Conservation (phyloP, 1,140 invertebrate genomes). For the Bombus superbus region DNA sequence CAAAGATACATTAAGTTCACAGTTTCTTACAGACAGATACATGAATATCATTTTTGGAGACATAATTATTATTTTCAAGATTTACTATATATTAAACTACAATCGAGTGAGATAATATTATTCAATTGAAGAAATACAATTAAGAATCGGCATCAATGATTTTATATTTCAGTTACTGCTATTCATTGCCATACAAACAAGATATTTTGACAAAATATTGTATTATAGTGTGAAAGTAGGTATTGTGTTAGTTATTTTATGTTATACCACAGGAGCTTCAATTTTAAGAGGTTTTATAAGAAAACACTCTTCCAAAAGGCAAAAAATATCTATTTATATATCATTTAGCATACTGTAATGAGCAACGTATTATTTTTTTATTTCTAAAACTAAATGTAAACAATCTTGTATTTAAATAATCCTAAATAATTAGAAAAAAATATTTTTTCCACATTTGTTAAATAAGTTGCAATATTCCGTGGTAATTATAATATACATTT, state of each 20-base stretch:
- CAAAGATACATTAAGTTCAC: conserved; percentile 1
- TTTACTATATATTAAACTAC: background rate
- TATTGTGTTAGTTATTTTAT: conserved; percentile 15
- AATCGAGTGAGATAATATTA: conserved; percentile 32
- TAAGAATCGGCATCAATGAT: conserved; percentile 64
- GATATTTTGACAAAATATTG: conserved; percentile 14
- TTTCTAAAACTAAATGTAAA: conserved; percentile 43
- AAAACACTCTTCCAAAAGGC: conserved; percentile 43
- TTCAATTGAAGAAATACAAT: conserved; percentile 40
- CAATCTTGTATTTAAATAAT: conserved; percentile 43
- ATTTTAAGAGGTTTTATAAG: conserved; percentile 18
- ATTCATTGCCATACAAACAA: conserved; percentile 41
- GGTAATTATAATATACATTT: conserved; percentile 35
- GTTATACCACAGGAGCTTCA: background rate
- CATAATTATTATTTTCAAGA: conserved; percentile 24
- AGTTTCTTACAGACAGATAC: conserved; percentile 28
- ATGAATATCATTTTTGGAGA: conserved; percentile 27
- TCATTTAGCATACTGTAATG: conserved; percentile 40
- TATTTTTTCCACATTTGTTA: conserved; percentile 33
- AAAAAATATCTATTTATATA: conserved; percentile 49
- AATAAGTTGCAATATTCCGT: conserved; percentile 52
- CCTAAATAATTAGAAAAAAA: conserved; percentile 36
- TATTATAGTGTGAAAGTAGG: conserved; percentile 17
- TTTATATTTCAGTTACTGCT: conserved; percentile 35
- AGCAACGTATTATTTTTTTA: conserved; percentile 48